Conservation (phyloP, 2,888 invertebrate species). For the Diarsia mendica region DNA sequence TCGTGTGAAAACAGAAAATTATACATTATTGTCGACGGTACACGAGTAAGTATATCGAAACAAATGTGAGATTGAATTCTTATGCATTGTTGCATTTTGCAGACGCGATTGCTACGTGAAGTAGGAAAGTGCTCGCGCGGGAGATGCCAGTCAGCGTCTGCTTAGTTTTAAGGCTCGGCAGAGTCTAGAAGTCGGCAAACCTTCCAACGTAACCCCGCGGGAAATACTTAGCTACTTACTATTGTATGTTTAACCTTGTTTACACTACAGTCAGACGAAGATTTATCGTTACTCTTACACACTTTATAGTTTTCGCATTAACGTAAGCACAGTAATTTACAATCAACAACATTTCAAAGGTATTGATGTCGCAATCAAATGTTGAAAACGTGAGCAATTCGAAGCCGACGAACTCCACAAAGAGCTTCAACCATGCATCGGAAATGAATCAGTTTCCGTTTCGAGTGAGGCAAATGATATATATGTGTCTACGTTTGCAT, state of each 20-base stretch:
- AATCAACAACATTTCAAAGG: conserved; percentile 74
- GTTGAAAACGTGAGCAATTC: conserved; percentile 89
- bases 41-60: conserved; percentile 71
- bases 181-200: conserved; percentile 67
- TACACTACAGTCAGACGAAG: conserved; percentile 15
- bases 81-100: conserved; percentile 89
- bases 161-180: conserved; percentile 82
- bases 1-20: conserved; percentile 38
- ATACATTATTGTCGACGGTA: conserved; percentile 45
- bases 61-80: conserved; percentile 87
- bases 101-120: conserved; percentile 85
- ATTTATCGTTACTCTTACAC: conserved; percentile 12
- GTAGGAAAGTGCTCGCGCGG: conserved; percentile 83
- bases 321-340: conserved; percentile 55
- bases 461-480: conserved; percentile 86
- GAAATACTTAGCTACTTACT: conserved; percentile 64
- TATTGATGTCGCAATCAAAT: conserved; percentile 89
- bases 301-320: conserved; percentile 10
- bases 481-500: conserved; percentile 75
- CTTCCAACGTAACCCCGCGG: conserved; percentile 60
- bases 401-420: conserved; percentile 87
- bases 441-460: conserved; percentile 90
- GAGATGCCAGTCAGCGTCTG: conserved; percentile 88
- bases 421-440: conserved; percentile 89
- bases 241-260: conserved; percentile 38